Evolutionary conservation across 1,140 invertebrate genomes (phyloP).

Genomic region (Ceratitis capitata): DNA sequence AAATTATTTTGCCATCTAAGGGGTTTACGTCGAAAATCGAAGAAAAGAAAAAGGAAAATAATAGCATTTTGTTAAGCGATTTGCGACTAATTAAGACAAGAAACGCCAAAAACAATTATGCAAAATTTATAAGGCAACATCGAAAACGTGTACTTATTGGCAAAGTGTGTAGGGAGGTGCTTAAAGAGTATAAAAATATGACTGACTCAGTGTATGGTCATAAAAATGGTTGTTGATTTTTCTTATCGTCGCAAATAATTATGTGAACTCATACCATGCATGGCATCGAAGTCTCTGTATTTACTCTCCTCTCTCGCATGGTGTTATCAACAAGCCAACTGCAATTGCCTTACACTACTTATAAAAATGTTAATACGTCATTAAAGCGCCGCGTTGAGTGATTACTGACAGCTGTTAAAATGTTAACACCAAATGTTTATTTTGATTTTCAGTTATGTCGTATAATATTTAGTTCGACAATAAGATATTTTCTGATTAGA

Average conservation of each 20-base stretch:
- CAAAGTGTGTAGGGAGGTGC: background rate
- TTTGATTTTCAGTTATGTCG: slow-evolving; percentile 32
- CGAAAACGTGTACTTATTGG: background rate
- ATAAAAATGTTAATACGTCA: background rate
- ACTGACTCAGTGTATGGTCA: background rate
- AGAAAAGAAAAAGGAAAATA: background rate
- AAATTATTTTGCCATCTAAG: background rate
- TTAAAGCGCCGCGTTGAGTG: background rate
- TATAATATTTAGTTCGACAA: no score
- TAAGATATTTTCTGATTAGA: no score
- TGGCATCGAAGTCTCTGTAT: background rate
- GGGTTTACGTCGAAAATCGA: background rate
- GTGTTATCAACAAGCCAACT: background rate
- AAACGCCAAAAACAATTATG: background rate
- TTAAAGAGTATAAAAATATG: background rate
- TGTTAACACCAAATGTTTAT: background rate
- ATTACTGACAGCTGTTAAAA: background rate
- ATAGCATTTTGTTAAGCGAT: background rate
- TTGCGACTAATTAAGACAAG: background rate
- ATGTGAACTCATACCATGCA: background rate
- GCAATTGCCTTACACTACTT: background rate
- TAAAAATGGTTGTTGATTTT: background rate
- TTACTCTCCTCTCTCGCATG: background rate
- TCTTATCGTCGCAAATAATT: background rate
- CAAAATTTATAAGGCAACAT: background rate